These are phyloP conservation scores for Melitaea athalia DNA, from an alignment of 2,888 invertebrate genomes.

Conservation along the genomic window DNA sequence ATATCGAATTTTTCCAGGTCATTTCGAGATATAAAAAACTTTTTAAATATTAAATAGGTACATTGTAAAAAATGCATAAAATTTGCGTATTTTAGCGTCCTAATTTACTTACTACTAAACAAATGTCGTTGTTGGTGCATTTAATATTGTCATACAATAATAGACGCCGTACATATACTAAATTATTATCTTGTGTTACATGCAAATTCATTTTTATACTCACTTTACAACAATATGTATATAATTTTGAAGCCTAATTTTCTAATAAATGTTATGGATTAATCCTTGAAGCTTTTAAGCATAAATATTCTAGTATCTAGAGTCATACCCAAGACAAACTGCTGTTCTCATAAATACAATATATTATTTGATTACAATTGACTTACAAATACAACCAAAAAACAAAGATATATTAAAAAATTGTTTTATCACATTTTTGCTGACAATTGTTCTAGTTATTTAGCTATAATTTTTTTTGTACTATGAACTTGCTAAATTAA, in stretches of 20 bases:
- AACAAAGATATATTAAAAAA: constrained; percentile 11
- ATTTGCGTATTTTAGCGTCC: background rate
- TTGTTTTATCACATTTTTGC: constrained; percentile 30
- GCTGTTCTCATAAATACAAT: background rate
- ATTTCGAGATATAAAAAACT: background rate
- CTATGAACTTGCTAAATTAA: constrained; percentile 72
- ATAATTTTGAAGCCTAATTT: constrained; percentile 2
- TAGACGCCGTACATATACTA: background rate
- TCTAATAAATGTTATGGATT: background rate
- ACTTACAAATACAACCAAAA: background rate
- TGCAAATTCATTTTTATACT: background rate
- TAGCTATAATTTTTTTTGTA: constrained; percentile 37
- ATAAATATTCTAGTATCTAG: background rate
- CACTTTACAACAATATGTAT: background rate
- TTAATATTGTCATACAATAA: background rate
- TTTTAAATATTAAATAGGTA: constrained; percentile 3
- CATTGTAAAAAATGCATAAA: constrained; percentile 6
- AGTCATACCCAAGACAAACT: background rate
- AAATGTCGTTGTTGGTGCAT: background rate
- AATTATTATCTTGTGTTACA: background rate
- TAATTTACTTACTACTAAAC: background rate
- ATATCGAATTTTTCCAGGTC: no score
- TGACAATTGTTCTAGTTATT: constrained; percentile 30
- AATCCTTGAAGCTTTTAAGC: background rate
- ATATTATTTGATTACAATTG: constrained; percentile 6